A percentile compares a stretch with the other conserved stretches of the same genome.
These are phyloP conservation scores for Zelostemma sp. DNA, from an alignment of 1,140 invertebrate genomes.

Conservation along the genomic window DNA sequence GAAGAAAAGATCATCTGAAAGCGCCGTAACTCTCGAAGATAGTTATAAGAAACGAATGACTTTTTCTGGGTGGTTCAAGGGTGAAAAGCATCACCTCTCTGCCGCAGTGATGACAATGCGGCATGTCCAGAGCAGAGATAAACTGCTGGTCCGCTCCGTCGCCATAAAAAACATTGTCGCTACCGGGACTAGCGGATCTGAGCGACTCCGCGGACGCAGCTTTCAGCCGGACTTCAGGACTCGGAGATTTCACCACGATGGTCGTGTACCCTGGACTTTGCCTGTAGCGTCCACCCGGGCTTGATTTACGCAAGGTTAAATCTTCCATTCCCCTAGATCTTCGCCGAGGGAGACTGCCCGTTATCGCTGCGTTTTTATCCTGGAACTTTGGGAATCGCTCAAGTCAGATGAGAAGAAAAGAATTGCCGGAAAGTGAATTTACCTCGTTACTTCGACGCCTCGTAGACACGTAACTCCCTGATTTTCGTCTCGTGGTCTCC, in stretches of 20 bases:
- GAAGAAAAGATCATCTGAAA: no score
- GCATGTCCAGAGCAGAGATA: constrained; percentile 53
- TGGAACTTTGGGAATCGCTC: constrained; percentile 19
- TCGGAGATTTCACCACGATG: constrained; percentile 66
- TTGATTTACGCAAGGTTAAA: constrained; percentile 58
- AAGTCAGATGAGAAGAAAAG: neutral
- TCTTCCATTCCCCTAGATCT: constrained; percentile 74
- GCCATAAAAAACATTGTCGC: constrained; percentile 90
- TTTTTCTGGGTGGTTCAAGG: no score
- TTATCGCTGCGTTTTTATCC: constrained; percentile 73
- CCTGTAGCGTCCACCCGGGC: constrained; percentile 60
- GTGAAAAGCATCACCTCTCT: constrained; percentile 74
- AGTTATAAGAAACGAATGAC: no score
- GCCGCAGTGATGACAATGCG: constrained; percentile 83
- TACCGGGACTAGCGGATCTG: constrained; percentile 86
- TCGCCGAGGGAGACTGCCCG: constrained; percentile 76
- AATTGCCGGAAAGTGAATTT: constrained; percentile 10
- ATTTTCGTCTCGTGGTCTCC: constrained; percentile 77
- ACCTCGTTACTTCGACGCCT: constrained; percentile 66
- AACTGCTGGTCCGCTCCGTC: constrained; percentile 75
- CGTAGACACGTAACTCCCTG: constrained; percentile 63
- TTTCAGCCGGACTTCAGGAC: constrained; percentile 74
- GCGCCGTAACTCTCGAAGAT: no score
- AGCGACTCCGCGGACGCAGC: constrained; percentile 87
- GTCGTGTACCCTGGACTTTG: constrained; percentile 54